A percentile compares a stretch with the other conserved stretches of the same genome.
These are phyloP conservation scores for Malacoraja senta DNA, from an alignment of 2,797 vertebrate species.

Conservation along the genomic window DNA sequence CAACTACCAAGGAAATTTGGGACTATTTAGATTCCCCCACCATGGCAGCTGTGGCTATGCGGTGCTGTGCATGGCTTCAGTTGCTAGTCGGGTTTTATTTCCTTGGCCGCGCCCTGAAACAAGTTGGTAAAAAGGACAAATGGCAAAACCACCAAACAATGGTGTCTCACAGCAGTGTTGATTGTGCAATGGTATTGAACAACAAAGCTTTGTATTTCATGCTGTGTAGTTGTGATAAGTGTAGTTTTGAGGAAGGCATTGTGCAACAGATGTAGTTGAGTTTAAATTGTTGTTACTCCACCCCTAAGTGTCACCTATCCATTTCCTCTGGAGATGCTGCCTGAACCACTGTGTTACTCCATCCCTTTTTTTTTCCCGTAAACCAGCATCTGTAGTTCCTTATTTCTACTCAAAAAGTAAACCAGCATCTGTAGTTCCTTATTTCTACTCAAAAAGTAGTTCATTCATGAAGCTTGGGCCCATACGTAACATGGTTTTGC, in stretches of 20 bases:
- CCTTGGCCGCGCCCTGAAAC: not conserved
- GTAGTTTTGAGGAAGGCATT: not conserved
- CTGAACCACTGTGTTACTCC: too few relatives aligned
- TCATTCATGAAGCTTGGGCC: not conserved
- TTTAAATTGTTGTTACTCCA: too few relatives aligned
- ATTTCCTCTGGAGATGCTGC: too few relatives aligned
- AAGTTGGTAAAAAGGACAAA: not conserved
- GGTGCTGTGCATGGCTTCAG: not conserved
- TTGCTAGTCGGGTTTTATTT: slow-evolving; percentile 13
- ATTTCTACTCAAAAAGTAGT: too few relatives aligned
- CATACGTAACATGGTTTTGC: not conserved
- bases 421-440: too few relatives aligned
- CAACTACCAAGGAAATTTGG: not conserved
- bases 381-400: too few relatives aligned
- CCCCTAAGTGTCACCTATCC: too few relatives aligned
- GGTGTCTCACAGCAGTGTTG: not conserved
- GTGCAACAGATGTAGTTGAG: not conserved
- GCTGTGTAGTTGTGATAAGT: too few relatives aligned
- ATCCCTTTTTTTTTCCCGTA: too few relatives aligned
- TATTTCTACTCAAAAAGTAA: too few relatives aligned
- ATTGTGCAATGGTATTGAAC: not conserved
- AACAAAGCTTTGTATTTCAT: not conserved
- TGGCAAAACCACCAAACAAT: not conserved
- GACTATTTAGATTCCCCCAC: not conserved
- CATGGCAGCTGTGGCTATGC: not conserved